Conservation (phyloP, 2,888 invertebrate species). For the Eupithecia insigniata region DNA sequence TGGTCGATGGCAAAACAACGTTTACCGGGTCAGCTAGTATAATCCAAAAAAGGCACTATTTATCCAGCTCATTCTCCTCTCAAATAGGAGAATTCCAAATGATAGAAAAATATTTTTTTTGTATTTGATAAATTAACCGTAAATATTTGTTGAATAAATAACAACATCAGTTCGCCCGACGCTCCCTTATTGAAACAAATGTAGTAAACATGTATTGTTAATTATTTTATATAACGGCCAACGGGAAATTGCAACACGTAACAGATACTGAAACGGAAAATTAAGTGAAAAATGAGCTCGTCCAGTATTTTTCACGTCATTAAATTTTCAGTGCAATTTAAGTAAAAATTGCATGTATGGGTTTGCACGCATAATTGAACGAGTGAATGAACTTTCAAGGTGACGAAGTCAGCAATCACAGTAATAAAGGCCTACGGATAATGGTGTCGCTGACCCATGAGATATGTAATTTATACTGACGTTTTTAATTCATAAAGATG, state of each 20-base stretch:
- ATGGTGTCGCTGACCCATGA: conserved; percentile 23
- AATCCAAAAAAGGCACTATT: not conserved
- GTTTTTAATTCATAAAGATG: not conserved
- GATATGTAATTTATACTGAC: not conserved
- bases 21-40: no score
- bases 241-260: not conserved
- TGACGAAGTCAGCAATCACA: conserved; percentile 19
- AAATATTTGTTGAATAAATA: not conserved
- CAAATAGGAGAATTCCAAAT: not conserved
- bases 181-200: not conserved
- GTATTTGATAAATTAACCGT: not conserved
- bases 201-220: not conserved
- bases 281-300: not conserved
- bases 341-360: not conserved
- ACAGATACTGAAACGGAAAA: not conserved
- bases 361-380: conserved; percentile 24
- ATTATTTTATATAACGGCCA: not conserved
- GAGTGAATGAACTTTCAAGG: conserved; percentile 32
- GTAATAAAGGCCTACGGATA: conserved; percentile 18
- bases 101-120: not conserved
- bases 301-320: not conserved
- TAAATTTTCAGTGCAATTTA: not conserved
- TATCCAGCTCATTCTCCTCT: not conserved
- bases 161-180: not conserved
- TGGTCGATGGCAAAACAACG: no score